A percentile compares a stretch with the other conserved stretches of the same genome.
Evolutionary conservation across 1,140 invertebrate genomes (phyloP).

Genomic region (Diploscapter pachys): DNA sequence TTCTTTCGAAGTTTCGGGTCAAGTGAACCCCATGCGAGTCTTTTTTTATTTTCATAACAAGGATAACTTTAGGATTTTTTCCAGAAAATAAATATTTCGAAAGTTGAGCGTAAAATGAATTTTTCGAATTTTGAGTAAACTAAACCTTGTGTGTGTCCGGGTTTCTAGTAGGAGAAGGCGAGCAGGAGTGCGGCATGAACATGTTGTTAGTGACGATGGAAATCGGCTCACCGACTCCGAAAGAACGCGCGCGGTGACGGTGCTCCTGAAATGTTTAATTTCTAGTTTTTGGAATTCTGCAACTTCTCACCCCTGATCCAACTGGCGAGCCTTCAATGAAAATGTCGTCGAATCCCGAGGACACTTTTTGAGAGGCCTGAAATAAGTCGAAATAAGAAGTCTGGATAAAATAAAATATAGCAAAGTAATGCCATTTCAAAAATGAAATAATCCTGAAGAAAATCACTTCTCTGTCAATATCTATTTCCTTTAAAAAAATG

Average conservation of each 20-base stretch:
- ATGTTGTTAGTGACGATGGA: slow-evolving; percentile 27
- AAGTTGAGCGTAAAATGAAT: background rate
- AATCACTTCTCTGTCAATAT: no score
- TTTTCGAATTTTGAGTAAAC: background rate
- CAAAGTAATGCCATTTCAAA: no score
- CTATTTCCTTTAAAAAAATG: no score
- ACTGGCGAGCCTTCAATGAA: background rate
- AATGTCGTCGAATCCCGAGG: slow-evolving; percentile 34
- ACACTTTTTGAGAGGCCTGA: slow-evolving; percentile 30
- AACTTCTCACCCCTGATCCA: slow-evolving; percentile 5
- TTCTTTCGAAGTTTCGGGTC: background rate
- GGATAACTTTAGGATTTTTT: background rate
- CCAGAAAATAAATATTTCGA: background rate
- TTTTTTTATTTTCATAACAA: background rate
- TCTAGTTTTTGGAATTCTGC: background rate
- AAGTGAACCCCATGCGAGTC: no score
- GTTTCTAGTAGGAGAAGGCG: slow-evolving; percentile 33
- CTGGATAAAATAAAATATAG: no score
- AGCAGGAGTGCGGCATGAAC: slow-evolving; percentile 30
- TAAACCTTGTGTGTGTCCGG: slow-evolving; percentile 23
- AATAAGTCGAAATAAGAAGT: no score
- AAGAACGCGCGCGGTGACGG: background rate
- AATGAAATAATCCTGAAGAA: no score
- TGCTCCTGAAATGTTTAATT: background rate
- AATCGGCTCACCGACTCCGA: slow-evolving; percentile 21